These are phyloP conservation scores for Menidia beryllina DNA, from an alignment of 2,113 vertebrate species.

Conservation along the genomic window DNA sequence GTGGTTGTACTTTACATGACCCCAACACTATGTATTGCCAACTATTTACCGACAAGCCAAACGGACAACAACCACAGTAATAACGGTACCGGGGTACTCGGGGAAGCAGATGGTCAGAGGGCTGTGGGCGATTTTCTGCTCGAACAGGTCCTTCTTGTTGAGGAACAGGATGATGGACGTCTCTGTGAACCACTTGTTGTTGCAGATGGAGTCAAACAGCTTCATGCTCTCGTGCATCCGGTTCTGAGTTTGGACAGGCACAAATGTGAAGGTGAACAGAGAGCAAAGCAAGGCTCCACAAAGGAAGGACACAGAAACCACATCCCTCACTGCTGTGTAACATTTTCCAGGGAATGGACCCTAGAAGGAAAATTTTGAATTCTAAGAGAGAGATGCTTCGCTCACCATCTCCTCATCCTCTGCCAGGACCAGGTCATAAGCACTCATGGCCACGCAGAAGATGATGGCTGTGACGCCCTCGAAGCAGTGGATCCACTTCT, in stretches of 20 bases:
- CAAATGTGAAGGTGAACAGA: slow-evolving; percentile 38
- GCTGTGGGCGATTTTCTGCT: slow-evolving; percentile 96
- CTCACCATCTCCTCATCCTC: slow-evolving; percentile 99
- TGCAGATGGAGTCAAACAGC: slow-evolving; percentile 99
- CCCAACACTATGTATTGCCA: no score
- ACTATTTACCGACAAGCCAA: no score
- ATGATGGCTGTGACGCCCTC: slow-evolving; percentile 99
- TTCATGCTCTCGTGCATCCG: slow-evolving; percentile 99
- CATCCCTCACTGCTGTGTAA: slow-evolving; percentile 3
- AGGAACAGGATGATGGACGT: slow-evolving; percentile 99
- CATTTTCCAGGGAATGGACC: slow-evolving; percentile 1
- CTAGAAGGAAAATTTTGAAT: background rate
- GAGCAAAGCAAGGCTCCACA: no score
- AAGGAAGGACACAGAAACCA: background rate
- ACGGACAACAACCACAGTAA: no score
- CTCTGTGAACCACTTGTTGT: slow-evolving; percentile 99
- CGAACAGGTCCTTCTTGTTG: slow-evolving; percentile 99
- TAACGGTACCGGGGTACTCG: slow-evolving; percentile 91
- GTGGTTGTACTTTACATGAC: no score
- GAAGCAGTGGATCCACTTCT: slow-evolving; percentile 99
- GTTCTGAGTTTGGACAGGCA: slow-evolving; percentile 83
- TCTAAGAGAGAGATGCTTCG: background rate
- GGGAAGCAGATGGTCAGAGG: slow-evolving; percentile 97
- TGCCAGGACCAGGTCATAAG: slow-evolving; percentile 96
- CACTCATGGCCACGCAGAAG: slow-evolving; percentile 97